A percentile compares a stretch with the other conserved stretches of the same genome.
Evolutionary conservation across 2,888 invertebrate genomes (phyloP).

Genomic region (Drosophila meridionalis): DNA sequence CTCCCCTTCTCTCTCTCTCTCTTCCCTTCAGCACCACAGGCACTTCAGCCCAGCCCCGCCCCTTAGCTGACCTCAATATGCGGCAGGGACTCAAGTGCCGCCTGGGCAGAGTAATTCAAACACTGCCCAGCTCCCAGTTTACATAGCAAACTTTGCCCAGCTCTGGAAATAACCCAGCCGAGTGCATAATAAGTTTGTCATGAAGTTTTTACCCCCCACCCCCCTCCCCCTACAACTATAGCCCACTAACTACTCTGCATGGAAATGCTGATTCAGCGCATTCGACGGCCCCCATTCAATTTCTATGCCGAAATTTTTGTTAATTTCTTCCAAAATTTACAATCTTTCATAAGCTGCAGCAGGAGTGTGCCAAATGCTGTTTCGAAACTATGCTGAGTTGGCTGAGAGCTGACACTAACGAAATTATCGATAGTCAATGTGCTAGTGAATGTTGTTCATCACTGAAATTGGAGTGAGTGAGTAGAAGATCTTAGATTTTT

Average conservation of each 20-base stretch:
- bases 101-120: slow-evolving; percentile 74
- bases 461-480: not conserved
- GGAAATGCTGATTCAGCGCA: slow-evolving; percentile 51
- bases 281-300: slow-evolving; percentile 27
- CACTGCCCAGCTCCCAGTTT: slow-evolving; percentile 67
- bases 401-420: not conserved
- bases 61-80: slow-evolving; percentile 71
- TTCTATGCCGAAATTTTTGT: slow-evolving; percentile 33
- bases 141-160: slow-evolving; percentile 73
- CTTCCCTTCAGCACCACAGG: not conserved
- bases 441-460: not conserved
- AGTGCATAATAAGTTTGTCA: slow-evolving; percentile 67
- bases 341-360: slow-evolving; percentile 23
- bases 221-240: not conserved
- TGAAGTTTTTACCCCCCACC: slow-evolving; percentile 41
- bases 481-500: not conserved
- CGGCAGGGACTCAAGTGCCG: slow-evolving; percentile 74
- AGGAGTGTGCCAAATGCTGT: slow-evolving; percentile 20
- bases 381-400: not conserved
- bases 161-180: slow-evolving; percentile 62
- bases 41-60: slow-evolving; percentile 22
- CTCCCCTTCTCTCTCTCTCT: slow-evolving; percentile 20
- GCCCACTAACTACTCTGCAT: slow-evolving; percentile 22
- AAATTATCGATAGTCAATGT: not conserved
- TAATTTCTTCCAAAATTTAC: slow-evolving; percentile 41